These are phyloP conservation scores for Drosophila varians DNA, from an alignment of 1,140 invertebrate species.

Conservation along the genomic window DNA sequence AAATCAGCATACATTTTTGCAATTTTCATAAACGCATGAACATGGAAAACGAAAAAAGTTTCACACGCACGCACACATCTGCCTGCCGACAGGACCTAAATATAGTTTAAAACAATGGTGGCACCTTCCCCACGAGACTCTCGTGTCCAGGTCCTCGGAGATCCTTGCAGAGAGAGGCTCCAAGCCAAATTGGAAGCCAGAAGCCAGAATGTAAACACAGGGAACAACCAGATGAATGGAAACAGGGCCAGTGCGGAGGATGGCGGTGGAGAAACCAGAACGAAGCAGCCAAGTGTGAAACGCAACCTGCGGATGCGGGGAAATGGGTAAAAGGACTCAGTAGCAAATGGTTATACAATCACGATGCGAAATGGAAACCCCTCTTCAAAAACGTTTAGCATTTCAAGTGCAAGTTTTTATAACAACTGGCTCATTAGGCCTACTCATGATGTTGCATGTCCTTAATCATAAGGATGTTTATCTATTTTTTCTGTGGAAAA, in stretches of 20 bases:
- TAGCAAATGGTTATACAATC: not conserved
- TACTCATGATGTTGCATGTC: too few species aligned
- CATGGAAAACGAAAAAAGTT: slow-evolving; percentile 30
- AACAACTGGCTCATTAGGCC: not conserved
- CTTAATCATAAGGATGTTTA: too few species aligned
- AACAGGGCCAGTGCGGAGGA: not conserved
- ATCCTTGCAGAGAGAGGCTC: not conserved
- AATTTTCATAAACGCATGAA: slow-evolving; percentile 65
- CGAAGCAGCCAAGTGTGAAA: slow-evolving; percentile 22
- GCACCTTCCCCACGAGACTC: not conserved
- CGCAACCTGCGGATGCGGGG: slow-evolving; percentile 28
- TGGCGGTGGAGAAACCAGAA: not conserved
- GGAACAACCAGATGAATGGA: slow-evolving; percentile 10
- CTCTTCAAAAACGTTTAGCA: not conserved
- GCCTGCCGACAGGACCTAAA: not conserved
- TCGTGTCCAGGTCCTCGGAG: slow-evolving; percentile 22
- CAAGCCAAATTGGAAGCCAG: slow-evolving; percentile 17
- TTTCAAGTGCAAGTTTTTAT: not conserved
- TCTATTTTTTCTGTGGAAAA: too few species aligned
- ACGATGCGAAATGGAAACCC: not conserved
- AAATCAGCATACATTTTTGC: slow-evolving; percentile 43
- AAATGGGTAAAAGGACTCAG: not conserved
- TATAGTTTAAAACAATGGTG: slow-evolving; percentile 41
- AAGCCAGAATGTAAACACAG: slow-evolving; percentile 15
- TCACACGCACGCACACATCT: slow-evolving; percentile 1